Conservation (phyloP, 2,113 vertebrate genomes). For the Oreotrochilus melanogaster region DNA sequence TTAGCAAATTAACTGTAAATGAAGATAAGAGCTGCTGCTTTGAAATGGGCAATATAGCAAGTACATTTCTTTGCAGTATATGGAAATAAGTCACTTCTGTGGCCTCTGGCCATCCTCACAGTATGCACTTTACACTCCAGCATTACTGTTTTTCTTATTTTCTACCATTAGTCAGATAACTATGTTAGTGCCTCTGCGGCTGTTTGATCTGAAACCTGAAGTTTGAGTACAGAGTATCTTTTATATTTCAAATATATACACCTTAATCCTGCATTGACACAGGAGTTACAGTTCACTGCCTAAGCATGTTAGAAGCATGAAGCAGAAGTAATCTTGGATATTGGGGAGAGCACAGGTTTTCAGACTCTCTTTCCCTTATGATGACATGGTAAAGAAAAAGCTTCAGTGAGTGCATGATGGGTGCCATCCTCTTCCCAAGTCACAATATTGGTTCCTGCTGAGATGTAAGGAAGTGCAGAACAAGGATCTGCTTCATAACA, state of each 20-base stretch:
- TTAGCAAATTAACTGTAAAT: constrained; percentile 10
- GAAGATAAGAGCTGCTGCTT: neutral
- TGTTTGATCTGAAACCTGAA: neutral
- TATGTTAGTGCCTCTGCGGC: neutral
- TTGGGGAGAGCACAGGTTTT: neutral
- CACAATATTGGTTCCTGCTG: accelerated
- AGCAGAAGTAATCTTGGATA: neutral
- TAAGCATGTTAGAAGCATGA: neutral
- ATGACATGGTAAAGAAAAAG: neutral
- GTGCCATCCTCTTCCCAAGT: neutral
- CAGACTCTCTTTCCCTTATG: neutral
- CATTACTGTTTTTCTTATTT: neutral
- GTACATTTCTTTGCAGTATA: neutral
- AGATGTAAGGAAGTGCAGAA: neutral
- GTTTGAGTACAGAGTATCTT: neutral
- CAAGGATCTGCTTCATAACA: neutral
- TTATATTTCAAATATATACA: neutral
- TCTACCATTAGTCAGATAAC: neutral
- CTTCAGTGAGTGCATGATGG: neutral
- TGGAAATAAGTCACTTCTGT: neutral
- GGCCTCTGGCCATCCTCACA: neutral
- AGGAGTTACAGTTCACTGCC: neutral
- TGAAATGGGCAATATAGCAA: neutral
- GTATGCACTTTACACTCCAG: neutral
- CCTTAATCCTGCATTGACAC: neutral